Percentiles rank a stretch among this genome's conserved stretches.
phyloP scores from a whole-genome alignment of 2,113 vertebrate genomes.

The Rhinoderma darwinii region DNA sequence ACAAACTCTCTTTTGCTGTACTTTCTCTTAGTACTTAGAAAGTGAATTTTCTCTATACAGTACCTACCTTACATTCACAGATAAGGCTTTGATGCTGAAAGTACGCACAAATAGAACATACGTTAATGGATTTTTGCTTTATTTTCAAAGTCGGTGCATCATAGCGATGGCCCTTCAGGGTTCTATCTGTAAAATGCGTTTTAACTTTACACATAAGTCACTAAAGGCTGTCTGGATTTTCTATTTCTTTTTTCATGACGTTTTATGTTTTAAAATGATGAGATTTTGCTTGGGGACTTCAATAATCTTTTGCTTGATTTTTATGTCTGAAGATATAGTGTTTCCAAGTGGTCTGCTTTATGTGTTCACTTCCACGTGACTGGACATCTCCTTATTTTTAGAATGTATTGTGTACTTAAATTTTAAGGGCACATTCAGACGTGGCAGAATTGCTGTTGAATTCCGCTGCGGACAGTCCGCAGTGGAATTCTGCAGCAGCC shows the following conservation, averaged over 20 bases:
- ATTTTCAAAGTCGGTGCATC: not conserved
- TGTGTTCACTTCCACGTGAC: not conserved
- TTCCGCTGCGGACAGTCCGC: too few relatives aligned
- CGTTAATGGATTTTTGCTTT: constrained; percentile 1
- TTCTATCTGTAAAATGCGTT: constrained; percentile 31
- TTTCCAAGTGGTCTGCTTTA: constrained; percentile 6
- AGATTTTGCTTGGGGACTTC: constrained; percentile 30
- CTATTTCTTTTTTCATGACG: constrained; percentile 1
- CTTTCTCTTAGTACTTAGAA: not conserved
- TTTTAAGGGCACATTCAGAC: too few relatives aligned
- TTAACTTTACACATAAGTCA: constrained; percentile 8
- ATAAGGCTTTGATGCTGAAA: not conserved
- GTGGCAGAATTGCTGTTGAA: too few relatives aligned
- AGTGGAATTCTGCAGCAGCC: too few relatives aligned
- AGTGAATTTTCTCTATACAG: not conserved
- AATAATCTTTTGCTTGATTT: constrained; percentile 18
- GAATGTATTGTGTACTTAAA: not conserved
- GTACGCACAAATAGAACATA: not conserved
- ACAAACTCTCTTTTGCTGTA: not conserved
- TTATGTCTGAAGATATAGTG: constrained; percentile 21
- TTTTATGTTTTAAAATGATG: constrained; percentile 38
- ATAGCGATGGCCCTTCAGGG: constrained; percentile 34
- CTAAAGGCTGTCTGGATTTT: not conserved
- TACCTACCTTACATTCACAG: not conserved
- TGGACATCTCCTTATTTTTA: not conserved